Evolutionary conservation across 1,140 invertebrate species (phyloP), one percentile per base, ranked within the genome.

Genomic region (Tribolium madens): DNA sequence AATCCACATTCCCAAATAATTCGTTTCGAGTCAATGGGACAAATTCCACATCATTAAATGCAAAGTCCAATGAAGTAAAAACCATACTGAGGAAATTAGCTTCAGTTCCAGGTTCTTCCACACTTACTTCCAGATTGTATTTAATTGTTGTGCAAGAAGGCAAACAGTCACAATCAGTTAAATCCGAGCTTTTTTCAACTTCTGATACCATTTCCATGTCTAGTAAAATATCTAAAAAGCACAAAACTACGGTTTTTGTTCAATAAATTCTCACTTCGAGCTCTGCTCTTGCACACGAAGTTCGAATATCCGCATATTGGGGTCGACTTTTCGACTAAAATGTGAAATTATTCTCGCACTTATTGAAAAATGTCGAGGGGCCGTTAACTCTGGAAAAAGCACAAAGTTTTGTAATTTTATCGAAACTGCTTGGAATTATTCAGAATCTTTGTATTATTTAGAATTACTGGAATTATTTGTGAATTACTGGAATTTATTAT

Each of bases 1-100:
- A 89, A 74, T 91, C 91, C 0, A 90, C 90, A 33, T 88, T 86
- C 0, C 91, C 90, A 79, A 89, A 92, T 0, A 92, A 83, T 81
- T 91, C 90, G 0, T 89, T 91, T 4, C 90, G 86, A 70, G 86
- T 85, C 0, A 89, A 90, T 5, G 90, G 89, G 21, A 90, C 91
- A 76, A 92, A 91, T 78, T 91, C 89, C 15, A 87, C 86, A 79
- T 91, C 90, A 77, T 88, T 91, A 82, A 91, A 91, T 84, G 89
- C 86, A 76, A 90, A 81, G 84, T 86, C 86, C 9, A 42, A 42
- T 2, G 7, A 9, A 9, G 36, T 42, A 2, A 9, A 10, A 10
- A 9, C 9, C 2, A 2, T 10, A 9, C 9, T 2, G 0, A 72
- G 1, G 86, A 0, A 87, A 84, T 73, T 84, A 42, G 9, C 9